phyloP scores from a whole-genome alignment of 2,797 vertebrate genomes.

The Anolis apletophallus region DNA sequence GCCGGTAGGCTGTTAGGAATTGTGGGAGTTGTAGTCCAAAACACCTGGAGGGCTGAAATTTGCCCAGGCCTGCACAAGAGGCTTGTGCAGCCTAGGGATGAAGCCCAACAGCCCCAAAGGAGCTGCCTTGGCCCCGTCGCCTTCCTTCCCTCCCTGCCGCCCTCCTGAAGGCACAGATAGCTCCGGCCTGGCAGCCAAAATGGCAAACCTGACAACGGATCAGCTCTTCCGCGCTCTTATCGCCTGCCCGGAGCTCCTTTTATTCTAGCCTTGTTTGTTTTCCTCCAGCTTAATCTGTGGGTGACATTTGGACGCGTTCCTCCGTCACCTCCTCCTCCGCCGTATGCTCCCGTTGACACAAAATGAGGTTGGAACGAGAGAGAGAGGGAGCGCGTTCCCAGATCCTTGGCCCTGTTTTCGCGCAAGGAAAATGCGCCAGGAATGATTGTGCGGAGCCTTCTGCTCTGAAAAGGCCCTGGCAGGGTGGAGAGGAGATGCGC shows the following conservation, averaged over 20 bases:
- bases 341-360: not conserved
- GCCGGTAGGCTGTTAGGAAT: no score
- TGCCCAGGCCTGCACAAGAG: no score
- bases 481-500: not conserved
- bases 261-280: not conserved
- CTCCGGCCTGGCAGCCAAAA: not conserved
- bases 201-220: not conserved
- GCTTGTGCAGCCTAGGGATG: no score
- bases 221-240: not conserved
- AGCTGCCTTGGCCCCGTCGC: no score
- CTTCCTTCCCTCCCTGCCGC: not conserved
- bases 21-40: no score
- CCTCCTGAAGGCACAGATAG: not conserved
- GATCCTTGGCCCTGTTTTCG: not conserved
- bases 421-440: not conserved
- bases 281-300: not conserved
- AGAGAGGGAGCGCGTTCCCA: not conserved
- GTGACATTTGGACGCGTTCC: constrained; percentile 16
- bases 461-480: not conserved
- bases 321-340: not conserved
- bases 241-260: not conserved
- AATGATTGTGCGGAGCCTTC: not conserved
- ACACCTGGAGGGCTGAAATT: no score
- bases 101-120: no score
- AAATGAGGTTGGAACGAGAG: not conserved